Base-by-base conservation (phyloP, 2,113 vertebrate genomes). In the Toxostoma redivivum region DNA sequence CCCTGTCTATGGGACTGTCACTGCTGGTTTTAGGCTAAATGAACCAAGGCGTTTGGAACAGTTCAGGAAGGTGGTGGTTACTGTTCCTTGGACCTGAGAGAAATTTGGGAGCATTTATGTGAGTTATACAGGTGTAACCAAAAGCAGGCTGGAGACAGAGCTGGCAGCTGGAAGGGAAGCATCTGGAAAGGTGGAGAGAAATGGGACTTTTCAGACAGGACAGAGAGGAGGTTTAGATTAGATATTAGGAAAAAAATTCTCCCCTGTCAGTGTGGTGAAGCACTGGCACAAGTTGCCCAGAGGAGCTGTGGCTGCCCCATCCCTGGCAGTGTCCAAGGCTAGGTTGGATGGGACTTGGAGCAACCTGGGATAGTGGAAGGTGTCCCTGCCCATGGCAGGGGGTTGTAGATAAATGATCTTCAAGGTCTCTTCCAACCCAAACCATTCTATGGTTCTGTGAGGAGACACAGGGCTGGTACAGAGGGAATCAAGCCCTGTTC, bases 401-500 rank as follows among this genome's bases (percentile, higher is more conserved):
- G 9, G 7, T 8, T 67, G 61, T 33, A 66, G 24, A 7, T 14
- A 15, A 6, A 5, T n/a, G 16, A 44, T 40, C 16, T 53, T n/a
- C 21, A 18, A 60, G 38, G 16, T 45, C 23, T 31, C 6, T 33
- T 72, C 67, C 33, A 66, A 15, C 15, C 51, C n/a, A 89, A 35
- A 30, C n/a, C 14, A 14, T 47, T 67, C 69, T 45, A 0, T 51
- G 45, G 18, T 66, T 58, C 38, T 66, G 2, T 53, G 51, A 21
- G 27, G 47, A 71, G 33, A 30, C 16, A 14, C 0, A 0, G 65
- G 61, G 15, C 6, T 37, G 38, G 35, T 19, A 12, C 12, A n/a
- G 18, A 30, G 74, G 44, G 53, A 45, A 88, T 27, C 1, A 0
- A 42, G 23, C 12, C n/a, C 50, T 2, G 1, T 35, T 66, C 70